phyloP scores from a whole-genome alignment of 2,113 vertebrate genomes.

The Agapornis roseicollis region DNA sequence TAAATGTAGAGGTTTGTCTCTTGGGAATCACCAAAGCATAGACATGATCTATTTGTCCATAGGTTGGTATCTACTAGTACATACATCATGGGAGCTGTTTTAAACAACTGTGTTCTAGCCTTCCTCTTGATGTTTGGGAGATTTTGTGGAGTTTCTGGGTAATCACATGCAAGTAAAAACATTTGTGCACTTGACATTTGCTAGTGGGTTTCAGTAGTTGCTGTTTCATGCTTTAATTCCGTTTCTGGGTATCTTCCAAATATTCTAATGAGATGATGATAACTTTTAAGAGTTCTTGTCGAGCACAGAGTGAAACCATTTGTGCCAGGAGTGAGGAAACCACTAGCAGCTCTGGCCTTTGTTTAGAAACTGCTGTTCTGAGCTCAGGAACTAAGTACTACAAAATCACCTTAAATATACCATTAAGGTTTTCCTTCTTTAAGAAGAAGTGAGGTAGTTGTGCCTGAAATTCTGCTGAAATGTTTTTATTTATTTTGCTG shows the following conservation, averaged over 20 bases:
- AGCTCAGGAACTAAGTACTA: background rate
- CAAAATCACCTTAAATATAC: background rate
- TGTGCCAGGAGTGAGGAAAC: background rate
- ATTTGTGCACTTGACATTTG: background rate
- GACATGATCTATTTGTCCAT: fast-evolving
- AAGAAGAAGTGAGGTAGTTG: background rate
- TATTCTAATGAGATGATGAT: background rate
- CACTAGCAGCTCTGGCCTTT: background rate
- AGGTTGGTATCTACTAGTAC: background rate
- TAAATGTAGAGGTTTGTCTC: background rate
- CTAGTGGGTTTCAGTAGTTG: background rate
- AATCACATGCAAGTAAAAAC: background rate
- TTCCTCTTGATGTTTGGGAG: background rate
- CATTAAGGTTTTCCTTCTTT: background rate
- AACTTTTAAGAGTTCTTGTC: background rate
- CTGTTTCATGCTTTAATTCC: background rate
- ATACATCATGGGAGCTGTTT: background rate
- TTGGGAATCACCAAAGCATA: background rate
- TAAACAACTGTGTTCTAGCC: background rate
- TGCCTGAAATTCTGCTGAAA: background rate
- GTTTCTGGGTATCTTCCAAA: background rate
- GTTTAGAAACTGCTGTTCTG: background rate
- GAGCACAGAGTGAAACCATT: background rate
- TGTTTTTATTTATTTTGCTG: background rate
- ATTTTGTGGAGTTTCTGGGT: background rate